Evolutionary conservation across 2,797 vertebrate genomes (phyloP).

Genomic region (Craterocephalus amniculus): DNA sequence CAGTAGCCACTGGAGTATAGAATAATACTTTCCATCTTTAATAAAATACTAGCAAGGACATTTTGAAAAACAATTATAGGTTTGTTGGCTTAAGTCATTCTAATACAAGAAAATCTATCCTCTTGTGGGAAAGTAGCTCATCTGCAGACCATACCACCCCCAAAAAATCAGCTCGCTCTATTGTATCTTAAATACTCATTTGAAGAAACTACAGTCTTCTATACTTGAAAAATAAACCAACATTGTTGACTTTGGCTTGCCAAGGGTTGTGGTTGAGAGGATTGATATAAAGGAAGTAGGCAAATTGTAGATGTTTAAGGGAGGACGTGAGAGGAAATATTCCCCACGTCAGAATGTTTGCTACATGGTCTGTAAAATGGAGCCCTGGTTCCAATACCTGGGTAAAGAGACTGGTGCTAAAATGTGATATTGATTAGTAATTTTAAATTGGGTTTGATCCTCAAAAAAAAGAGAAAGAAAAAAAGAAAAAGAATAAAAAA

Average conservation of each 20-base stretch:
- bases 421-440: not conserved
- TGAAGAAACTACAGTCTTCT: constrained; percentile 39
- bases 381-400: constrained; percentile 46
- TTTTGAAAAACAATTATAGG: constrained; percentile 14
- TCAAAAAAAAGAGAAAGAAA: not conserved
- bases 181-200: constrained; percentile 33
- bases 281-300: constrained; percentile 45
- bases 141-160: constrained; percentile 21
- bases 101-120: constrained; percentile 4
- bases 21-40: constrained; percentile 43
- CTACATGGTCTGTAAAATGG: constrained; percentile 71
- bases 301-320: constrained; percentile 38
- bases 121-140: constrained; percentile 49
- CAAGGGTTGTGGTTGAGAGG: constrained; percentile 55
- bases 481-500: constrained; percentile 5
- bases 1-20: constrained; percentile 11
- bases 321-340: constrained; percentile 28
- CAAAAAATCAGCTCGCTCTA: constrained; percentile 33
- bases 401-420: constrained; percentile 5
- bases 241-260: constrained; percentile 80
- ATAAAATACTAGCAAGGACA: constrained; percentile 36
- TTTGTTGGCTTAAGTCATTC: constrained; percentile 24
- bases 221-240: constrained; percentile 61
- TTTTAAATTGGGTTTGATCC: not conserved
- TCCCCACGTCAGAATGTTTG: constrained; percentile 52